Evolutionary conservation across 2,113 vertebrate genomes (phyloP), one percentile per base, ranked within the genome.

Genomic region (Cavia porcellus): DNA sequence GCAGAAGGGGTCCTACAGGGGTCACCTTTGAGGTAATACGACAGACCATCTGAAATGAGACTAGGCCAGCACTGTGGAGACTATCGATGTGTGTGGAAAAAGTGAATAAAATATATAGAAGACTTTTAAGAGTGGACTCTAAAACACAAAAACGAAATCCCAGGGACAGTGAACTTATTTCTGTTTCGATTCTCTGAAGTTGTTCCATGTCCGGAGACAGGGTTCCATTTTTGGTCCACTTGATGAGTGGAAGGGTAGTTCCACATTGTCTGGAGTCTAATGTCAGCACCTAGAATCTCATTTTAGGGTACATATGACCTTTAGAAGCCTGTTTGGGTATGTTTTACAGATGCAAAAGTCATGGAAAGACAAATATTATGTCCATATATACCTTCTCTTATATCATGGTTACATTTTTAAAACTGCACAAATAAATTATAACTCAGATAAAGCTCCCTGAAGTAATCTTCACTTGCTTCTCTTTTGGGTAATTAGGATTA

Each of bases 81-180:
- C 52, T 45, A 68, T 59, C 38, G 30, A 17, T 91, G 95, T 77
- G 86, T 86, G 94, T 92, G 62, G 14, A 22, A 87, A 81, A 93
- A 57, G 0, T 45, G 2, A 93, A 11, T 8, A 3, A 22, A 86
- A 20, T 77, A 74, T 70, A 20, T 59, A 32, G 50, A 52, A 91
- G 89, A 74, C 45, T 6, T 13, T 47, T 28, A n/a, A 30, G n/a
- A 92, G 1, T 42, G 74, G 7, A 14, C 4, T 61, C 15, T 55
- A 77, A 57, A 89, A 80, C 85, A 77, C 89, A 80, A 91, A 42
- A 35, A 59, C 9, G 22, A 82, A 61, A n/a, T 74, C n/a, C 7
- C n/a, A 74, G 12, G 10, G 11, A 1, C 47, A 80, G 11, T 86
- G 85, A 15, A 25, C 25, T 81, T 19, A 17, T 72, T 52, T 30